These are phyloP conservation scores for Gadopsis marmoratus DNA, from an alignment of 2,797 vertebrate genomes.

Conservation along the genomic window DNA sequence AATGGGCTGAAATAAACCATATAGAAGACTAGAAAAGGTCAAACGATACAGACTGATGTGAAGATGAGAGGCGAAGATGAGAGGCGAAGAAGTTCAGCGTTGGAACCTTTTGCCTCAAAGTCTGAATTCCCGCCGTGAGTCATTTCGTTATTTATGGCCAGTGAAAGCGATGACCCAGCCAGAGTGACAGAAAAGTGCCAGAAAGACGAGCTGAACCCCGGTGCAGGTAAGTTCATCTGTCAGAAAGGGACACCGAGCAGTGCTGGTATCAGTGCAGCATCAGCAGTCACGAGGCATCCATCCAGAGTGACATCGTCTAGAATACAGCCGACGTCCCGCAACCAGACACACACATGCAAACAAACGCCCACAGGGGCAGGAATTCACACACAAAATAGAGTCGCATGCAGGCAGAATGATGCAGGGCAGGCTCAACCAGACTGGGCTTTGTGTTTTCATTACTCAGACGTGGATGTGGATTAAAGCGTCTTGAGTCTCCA, in stretches of 20 bases:
- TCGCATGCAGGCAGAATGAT: slow-evolving; percentile 22
- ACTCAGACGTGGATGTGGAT: slow-evolving; percentile 64
- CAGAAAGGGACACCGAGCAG: slow-evolving; percentile 19
- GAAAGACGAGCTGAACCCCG: not conserved
- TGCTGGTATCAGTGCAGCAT: slow-evolving; percentile 42
- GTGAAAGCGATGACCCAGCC: slow-evolving; percentile 42
- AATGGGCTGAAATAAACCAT: not conserved
- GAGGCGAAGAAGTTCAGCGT: not conserved
- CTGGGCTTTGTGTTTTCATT: slow-evolving; percentile 50
- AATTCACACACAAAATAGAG: not conserved
- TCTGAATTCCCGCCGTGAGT: not conserved
- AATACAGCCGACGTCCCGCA: slow-evolving; percentile 40
- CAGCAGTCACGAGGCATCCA: slow-evolving; percentile 21
- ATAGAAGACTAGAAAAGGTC: not conserved
- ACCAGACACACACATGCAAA: slow-evolving; percentile 1
- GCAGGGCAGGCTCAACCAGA: slow-evolving; percentile 29
- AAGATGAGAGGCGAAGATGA: not conserved
- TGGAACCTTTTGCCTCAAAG: not conserved
- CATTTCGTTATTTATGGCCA: slow-evolving; percentile 20
- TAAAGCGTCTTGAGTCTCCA: slow-evolving; percentile 41
- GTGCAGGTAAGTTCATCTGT: slow-evolving; percentile 41
- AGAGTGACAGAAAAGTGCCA: not conserved
- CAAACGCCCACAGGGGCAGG: not conserved
- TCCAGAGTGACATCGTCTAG: slow-evolving; percentile 33
- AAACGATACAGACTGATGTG: not conserved